Conservation (phyloP, 2,797 vertebrate genomes). For the Propithecus perrieri region DNA sequence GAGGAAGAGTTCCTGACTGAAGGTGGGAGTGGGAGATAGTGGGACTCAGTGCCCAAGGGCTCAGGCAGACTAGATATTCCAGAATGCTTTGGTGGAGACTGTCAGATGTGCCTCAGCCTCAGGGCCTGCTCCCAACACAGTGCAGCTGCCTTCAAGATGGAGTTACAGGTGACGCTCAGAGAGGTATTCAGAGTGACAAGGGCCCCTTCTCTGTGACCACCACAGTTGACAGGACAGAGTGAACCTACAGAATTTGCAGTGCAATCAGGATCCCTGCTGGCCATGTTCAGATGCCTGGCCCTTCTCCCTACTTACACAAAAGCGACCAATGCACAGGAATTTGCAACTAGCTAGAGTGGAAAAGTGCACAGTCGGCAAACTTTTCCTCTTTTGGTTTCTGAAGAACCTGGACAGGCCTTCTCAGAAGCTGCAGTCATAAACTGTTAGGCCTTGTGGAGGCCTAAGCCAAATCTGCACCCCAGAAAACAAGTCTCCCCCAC, state of each 20-base stretch:
- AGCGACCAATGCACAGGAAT: neutral
- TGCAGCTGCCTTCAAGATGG: neutral
- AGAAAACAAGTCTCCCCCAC: neutral
- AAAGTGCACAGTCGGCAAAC: conserved; percentile 3
- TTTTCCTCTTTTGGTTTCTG: conserved; percentile 33
- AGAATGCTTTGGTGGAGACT: conserved; percentile 37
- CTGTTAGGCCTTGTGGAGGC: neutral
- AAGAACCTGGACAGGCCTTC: conserved; percentile 4
- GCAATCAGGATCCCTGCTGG: neutral
- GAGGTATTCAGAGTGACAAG: neutral
- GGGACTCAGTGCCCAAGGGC: neutral
- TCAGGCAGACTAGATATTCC: conserved; percentile 64
- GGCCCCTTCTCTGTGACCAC: neutral
- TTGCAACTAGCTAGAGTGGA: neutral
- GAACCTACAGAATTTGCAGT: neutral
- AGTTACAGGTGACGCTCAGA: neutral
- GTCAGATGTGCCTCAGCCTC: neutral
- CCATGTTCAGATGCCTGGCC: neutral
- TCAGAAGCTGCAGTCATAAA: neutral
- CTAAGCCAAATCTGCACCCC: neutral
- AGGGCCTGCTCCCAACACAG: conserved; percentile 31
- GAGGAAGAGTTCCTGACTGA: neutral
- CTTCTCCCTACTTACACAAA: neutral
- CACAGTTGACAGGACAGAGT: neutral
- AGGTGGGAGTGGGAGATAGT: neutral